phyloP scores from a whole-genome alignment of 2,113 vertebrate species.

The Grantiella picta region DNA sequence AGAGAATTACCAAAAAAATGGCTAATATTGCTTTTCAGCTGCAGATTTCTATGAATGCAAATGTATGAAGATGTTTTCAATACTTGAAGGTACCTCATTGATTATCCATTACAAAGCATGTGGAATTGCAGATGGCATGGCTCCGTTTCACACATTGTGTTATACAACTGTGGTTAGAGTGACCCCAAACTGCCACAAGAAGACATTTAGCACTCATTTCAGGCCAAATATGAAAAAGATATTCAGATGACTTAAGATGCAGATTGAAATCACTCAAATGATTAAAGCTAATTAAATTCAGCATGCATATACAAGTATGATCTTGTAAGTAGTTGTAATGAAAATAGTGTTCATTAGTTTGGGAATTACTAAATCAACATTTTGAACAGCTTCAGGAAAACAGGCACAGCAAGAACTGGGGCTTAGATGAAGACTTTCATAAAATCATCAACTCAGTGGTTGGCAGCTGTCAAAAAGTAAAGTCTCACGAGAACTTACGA shows the following conservation, averaged over 20 bases:
- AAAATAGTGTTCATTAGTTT: background rate
- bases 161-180: background rate
- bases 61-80: background rate
- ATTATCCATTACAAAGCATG: background rate
- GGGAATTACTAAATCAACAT: background rate
- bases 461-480: background rate
- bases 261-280: background rate
- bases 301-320: background rate
- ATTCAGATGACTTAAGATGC: background rate
- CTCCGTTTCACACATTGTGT: background rate
- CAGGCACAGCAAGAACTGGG: background rate
- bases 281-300: background rate
- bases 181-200: background rate
- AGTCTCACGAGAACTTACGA: background rate
- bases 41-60: background rate
- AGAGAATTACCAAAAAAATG: background rate
- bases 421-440: background rate
- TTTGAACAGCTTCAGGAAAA: background rate
- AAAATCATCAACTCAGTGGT: background rate
- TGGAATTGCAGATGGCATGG: background rate
- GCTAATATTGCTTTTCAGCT: background rate
- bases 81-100: background rate
- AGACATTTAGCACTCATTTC: background rate
- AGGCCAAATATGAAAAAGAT: background rate
- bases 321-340: background rate